phyloP scores from a whole-genome alignment of 2,113 vertebrate genomes.

The Poeciliopsis retropinna region DNA sequence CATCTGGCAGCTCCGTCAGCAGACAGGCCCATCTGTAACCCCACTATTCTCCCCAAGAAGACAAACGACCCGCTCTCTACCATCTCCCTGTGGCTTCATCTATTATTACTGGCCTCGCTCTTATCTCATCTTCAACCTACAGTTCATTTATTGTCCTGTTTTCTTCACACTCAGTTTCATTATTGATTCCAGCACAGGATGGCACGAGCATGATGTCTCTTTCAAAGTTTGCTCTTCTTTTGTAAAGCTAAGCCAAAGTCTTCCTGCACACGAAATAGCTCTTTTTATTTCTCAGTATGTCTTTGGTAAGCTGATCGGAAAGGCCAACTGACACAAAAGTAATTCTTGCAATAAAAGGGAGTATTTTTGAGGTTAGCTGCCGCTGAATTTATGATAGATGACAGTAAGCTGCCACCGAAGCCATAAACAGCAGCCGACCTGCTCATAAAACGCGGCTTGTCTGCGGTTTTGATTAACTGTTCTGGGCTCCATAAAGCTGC shows the following conservation, averaged over 20 bases:
- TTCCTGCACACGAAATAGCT: neutral
- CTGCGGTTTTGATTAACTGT: slow-evolving; percentile 73
- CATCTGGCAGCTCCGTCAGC: slow-evolving; percentile 44
- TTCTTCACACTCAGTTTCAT: slow-evolving; percentile 45
- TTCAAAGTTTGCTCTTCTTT: slow-evolving; percentile 7
- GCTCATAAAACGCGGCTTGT: slow-evolving; percentile 62
- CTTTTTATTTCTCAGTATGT: slow-evolving; percentile 1
- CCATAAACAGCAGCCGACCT: slow-evolving; percentile 70
- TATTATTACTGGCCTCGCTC: slow-evolving; percentile 51
- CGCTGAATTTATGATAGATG: slow-evolving; percentile 57
- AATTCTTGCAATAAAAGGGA: slow-evolving; percentile 39
- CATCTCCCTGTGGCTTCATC: slow-evolving; percentile 46
- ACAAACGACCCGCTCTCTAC: slow-evolving; percentile 60
- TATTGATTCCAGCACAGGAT: slow-evolving; percentile 53
- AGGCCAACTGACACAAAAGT: slow-evolving; percentile 9
- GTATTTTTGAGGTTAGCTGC: slow-evolving; percentile 42
- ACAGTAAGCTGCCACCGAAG: slow-evolving; percentile 62
- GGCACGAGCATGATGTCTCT: slow-evolving; percentile 50
- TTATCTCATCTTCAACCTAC: slow-evolving; percentile 2
- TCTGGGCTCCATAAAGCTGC: slow-evolving; percentile 62
- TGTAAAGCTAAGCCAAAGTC: neutral
- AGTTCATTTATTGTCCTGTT: slow-evolving; percentile 36
- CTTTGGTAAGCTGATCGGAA: slow-evolving; percentile 30
- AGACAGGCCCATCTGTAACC: slow-evolving; percentile 44
- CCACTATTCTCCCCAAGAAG: slow-evolving; percentile 31